These are phyloP conservation scores for Apomyelois bistriatella DNA, from an alignment of 2,888 invertebrate species.

Conservation along the genomic window DNA sequence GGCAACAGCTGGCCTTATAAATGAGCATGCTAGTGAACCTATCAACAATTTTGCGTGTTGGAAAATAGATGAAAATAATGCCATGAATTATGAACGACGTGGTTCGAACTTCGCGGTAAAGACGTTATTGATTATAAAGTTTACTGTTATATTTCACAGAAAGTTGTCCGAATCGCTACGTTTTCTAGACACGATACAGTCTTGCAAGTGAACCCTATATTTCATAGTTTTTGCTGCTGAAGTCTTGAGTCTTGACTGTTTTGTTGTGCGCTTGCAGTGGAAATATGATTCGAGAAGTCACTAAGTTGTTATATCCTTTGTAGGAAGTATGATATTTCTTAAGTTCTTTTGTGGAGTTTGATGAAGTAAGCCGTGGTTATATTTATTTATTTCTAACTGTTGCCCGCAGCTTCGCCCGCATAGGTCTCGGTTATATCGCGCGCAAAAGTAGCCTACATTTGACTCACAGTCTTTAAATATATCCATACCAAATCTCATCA, in stretches of 20 bases:
- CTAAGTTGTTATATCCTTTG: too few relatives aligned
- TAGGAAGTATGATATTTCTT: too few relatives aligned
- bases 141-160: neutral
- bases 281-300: neutral
- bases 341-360: too few relatives aligned
- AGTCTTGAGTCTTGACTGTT: neutral
- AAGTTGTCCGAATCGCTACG: neutral
- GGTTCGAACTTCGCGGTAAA: neutral
- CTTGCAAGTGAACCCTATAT: conserved; percentile 1
- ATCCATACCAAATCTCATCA: too few relatives aligned
- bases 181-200: conserved; percentile 5
- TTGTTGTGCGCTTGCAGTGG: neutral
- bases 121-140: conserved; percentile 8
- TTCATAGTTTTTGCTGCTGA: conserved; percentile 6
- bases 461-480: too few relatives aligned
- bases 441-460: too few relatives aligned
- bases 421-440: too few relatives aligned
- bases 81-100: neutral
- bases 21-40: too few relatives aligned
- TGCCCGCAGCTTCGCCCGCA: too few relatives aligned
- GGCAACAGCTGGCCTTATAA: too few relatives aligned
- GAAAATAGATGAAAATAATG: conserved; percentile 20
- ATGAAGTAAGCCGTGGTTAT: too few relatives aligned
- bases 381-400: too few relatives aligned
- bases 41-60: neutral